Conservation (phyloP, 2,797 vertebrate genomes). For the Buceros bicornis region DNA sequence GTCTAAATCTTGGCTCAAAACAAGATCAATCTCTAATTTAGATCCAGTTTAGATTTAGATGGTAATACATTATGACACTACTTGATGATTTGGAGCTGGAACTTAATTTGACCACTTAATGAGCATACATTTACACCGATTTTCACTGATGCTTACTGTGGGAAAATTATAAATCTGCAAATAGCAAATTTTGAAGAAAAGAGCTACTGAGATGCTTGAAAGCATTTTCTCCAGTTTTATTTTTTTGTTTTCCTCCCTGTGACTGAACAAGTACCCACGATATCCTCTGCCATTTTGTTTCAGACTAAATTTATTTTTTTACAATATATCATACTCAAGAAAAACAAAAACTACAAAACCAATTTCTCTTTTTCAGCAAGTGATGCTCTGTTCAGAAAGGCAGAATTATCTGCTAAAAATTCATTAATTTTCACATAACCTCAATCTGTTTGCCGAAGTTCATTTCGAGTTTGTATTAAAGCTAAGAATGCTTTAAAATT, state of each 20-base stretch:
- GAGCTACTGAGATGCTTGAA: background rate
- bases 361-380: conserved; percentile 27
- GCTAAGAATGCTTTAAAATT: conserved; percentile 30
- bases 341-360: background rate
- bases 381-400: background rate
- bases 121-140: background rate
- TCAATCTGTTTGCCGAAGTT: conserved; percentile 62
- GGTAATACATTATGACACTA: background rate
- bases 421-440: conserved; percentile 48
- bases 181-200: background rate
- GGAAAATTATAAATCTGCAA: background rate
- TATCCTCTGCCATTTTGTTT: background rate
- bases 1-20: background rate
- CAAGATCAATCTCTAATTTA: background rate
- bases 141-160: background rate
- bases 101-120: background rate
- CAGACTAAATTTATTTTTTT: background rate
- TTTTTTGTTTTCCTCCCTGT: background rate
- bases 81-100: background rate
- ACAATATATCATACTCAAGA: background rate
- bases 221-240: background rate
- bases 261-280: background rate
- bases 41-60: background rate
- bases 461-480: conserved; percentile 52
- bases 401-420: conserved; percentile 47